phyloP scores from a whole-genome alignment of 2,888 invertebrate species.

The Tricholauxania praeusta region DNA sequence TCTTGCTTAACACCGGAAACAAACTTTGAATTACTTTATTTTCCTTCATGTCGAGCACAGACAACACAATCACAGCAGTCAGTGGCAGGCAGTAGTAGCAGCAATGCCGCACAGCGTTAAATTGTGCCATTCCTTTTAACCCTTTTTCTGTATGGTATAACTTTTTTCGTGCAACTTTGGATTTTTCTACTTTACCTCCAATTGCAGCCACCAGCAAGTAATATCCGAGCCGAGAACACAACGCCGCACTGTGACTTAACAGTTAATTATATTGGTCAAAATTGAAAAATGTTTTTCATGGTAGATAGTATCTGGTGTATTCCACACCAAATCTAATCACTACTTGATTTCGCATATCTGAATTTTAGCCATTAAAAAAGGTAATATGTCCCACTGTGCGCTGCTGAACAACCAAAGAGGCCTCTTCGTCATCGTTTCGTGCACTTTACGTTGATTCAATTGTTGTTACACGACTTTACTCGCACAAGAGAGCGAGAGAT shows the following conservation, averaged over 20 bases:
- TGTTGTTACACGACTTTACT: conserved; percentile 4
- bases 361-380: no score
- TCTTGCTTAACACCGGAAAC: conserved; percentile 20
- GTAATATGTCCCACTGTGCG: no score
- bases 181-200: not conserved
- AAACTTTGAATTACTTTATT: conserved; percentile 24
- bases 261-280: no score
- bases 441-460: conserved; percentile 24
- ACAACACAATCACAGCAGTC: not conserved
- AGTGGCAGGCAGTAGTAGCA: not conserved
- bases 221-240: not conserved
- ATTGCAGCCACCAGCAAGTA: not conserved
- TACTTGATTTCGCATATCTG: no score
- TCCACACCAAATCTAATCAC: no score
- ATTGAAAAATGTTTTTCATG: no score
- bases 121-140: no score
- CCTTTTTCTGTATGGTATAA: not conserved
- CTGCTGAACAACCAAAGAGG: no score
- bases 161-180: not conserved
- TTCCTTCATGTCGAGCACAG: conserved; percentile 12
- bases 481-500: not conserved
- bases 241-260: no score
- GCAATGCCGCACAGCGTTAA: not conserved
- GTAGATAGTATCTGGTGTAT: no score
- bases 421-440: not conserved